A percentile compares a stretch with the other conserved stretches of the same genome.
phyloP scores from a whole-genome alignment of 1,140 invertebrate species.

The Calliopsis andreniformis region DNA sequence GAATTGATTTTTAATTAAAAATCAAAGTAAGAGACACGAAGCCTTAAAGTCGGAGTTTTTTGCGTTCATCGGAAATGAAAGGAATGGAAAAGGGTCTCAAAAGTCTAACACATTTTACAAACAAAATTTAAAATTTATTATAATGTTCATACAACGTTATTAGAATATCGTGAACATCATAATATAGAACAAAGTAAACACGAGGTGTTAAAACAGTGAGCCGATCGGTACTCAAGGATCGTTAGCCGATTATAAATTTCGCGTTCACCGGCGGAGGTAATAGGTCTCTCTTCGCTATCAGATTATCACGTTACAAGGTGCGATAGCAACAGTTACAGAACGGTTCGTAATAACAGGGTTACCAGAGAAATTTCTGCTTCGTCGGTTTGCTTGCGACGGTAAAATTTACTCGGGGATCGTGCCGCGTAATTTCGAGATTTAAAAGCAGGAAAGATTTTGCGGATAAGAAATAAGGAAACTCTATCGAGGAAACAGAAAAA shows the following conservation, averaged over 20 bases:
- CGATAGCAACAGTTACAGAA: neutral
- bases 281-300: neutral
- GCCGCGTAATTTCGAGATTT: constrained; percentile 1
- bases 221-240: neutral
- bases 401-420: too few relatives aligned
- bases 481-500: too few relatives aligned
- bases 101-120: too few relatives aligned
- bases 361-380: neutral
- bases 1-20: too few relatives aligned
- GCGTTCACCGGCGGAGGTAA: neutral
- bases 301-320: constrained; percentile 7
- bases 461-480: neutral
- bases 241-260: constrained; percentile 7
- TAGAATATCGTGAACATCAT: too few relatives aligned
- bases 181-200: neutral
- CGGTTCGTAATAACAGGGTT: constrained; percentile 4
- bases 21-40: too few relatives aligned
- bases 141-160: too few relatives aligned
- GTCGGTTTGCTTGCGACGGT: neutral
- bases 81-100: too few relatives aligned
- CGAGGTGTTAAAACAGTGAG: neutral
- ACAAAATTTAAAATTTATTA: too few relatives aligned
- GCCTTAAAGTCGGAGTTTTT: too few relatives aligned
- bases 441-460: neutral
- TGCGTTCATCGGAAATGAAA: too few relatives aligned